These are phyloP conservation scores for Diabrotica balteata DNA, from an alignment of 2,888 invertebrate species.

Conservation along the genomic window DNA sequence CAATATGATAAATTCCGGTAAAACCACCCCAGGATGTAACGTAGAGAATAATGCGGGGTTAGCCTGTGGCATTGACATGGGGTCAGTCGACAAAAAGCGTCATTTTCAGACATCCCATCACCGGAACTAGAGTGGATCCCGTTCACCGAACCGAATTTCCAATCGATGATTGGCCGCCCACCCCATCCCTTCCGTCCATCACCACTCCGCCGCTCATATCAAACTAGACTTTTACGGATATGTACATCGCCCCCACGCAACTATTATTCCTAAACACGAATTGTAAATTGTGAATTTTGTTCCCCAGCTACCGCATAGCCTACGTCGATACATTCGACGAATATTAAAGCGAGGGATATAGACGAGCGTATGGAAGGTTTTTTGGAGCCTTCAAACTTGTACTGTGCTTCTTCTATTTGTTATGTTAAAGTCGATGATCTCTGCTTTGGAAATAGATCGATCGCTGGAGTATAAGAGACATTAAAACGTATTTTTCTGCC, in stretches of 20 bases:
- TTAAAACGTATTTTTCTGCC: no score
- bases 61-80: slow-evolving; percentile 32
- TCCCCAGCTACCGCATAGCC: slow-evolving; percentile 6
- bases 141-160: slow-evolving; percentile 44
- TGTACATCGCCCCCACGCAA: slow-evolving; percentile 26
- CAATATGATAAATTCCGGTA: background rate
- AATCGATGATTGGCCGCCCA: slow-evolving; percentile 48
- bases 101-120: slow-evolving; percentile 59
- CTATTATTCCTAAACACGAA: slow-evolving; percentile 30
- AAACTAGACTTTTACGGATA: slow-evolving; percentile 29
- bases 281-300: slow-evolving; percentile 24
- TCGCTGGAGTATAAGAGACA: no score
- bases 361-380: background rate
- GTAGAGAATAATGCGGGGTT: slow-evolving; percentile 8
- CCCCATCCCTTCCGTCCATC: slow-evolving; percentile 21
- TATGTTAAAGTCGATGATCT: slow-evolving; percentile 8
- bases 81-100: slow-evolving; percentile 56
- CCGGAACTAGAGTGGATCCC: slow-evolving; percentile 53
- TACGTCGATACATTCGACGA: slow-evolving; percentile 25
- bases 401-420: background rate
- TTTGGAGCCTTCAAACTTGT: background rate
- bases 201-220: slow-evolving; percentile 17
- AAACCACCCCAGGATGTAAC: background rate
- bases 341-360: slow-evolving; percentile 22
- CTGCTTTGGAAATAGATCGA: slow-evolving; percentile 3